Percentiles rank a stretch among this genome's conserved stretches.
Evolutionary conservation across 2,113 vertebrate species (phyloP).

Genomic region (Oplegnathus fasciatus): DNA sequence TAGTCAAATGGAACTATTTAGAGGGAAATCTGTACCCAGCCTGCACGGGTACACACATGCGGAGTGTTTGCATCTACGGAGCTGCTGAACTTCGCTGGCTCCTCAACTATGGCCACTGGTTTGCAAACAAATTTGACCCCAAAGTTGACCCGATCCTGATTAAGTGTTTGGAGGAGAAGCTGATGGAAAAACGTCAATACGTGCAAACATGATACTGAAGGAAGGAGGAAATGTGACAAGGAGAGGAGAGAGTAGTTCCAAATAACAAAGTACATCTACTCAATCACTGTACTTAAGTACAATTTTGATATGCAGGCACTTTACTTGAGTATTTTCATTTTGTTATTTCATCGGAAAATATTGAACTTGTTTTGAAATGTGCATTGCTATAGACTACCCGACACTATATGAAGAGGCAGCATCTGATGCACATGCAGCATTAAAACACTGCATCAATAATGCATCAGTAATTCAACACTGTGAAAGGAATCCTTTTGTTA

Average conservation of each 20-base stretch:
- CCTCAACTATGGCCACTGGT: conserved; percentile 91
- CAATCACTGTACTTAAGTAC: not conserved
- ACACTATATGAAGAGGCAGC: not conserved
- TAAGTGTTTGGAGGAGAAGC: conserved; percentile 91
- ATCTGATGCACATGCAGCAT: not conserved
- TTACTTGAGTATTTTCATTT: not conserved
- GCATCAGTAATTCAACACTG: not conserved
- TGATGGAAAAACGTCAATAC: conserved; percentile 86
- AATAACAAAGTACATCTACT: not conserved
- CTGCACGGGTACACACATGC: conserved; percentile 91
- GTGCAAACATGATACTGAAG: conserved; percentile 69
- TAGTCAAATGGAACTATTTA: conserved; percentile 94
- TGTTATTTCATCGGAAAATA: not conserved
- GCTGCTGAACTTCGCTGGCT: conserved; percentile 94
- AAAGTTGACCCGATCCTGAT: conserved; percentile 92
- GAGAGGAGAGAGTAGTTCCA: not conserved
- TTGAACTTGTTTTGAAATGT: not conserved
- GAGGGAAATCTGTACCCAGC: conserved; percentile 90
- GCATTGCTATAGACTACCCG: not conserved
- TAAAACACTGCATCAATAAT: not conserved
- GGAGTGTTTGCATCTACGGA: conserved; percentile 95
- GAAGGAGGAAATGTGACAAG: conserved; percentile 37
- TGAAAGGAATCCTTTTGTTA: not conserved
- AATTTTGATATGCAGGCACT: not conserved
- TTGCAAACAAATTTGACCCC: conserved; percentile 95